phyloP scores from a whole-genome alignment of 2,797 vertebrate species.

The Enteromius argenteus region DNA sequence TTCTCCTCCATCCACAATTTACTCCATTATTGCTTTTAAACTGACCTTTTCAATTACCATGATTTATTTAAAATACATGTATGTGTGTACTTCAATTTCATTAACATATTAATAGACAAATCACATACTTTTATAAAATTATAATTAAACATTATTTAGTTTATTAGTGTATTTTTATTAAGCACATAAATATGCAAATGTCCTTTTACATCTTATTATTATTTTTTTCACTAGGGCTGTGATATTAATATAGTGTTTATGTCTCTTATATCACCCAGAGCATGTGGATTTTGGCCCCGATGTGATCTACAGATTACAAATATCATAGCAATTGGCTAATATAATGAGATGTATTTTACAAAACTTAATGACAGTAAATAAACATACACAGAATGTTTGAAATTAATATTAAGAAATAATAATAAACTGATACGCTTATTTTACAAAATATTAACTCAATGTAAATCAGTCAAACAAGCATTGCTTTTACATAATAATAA shows the following conservation, averaged over 20 bases:
- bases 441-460: not conserved
- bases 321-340: not conserved
- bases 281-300: not conserved
- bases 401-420: not conserved
- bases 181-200: no score
- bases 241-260: not conserved
- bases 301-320: not conserved
- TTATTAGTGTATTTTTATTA: not conserved
- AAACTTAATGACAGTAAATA: constrained; percentile 3
- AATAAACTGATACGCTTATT: not conserved
- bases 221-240: not conserved
- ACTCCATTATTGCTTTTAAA: not conserved
- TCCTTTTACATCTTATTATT: not conserved
- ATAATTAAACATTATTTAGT: not conserved
- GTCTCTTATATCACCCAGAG: not conserved
- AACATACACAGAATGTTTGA: constrained; percentile 31
- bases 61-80: not conserved
- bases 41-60: not conserved
- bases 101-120: not conserved
- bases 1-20: constrained; percentile 1
- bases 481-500: not conserved
- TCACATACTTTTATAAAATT: not conserved
- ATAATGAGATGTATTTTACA: not conserved
- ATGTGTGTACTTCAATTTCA: not conserved
- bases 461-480: constrained; percentile 29